phyloP scores from a whole-genome alignment of 2,888 invertebrate genomes.

The Polydrusus pterygomalis region DNA sequence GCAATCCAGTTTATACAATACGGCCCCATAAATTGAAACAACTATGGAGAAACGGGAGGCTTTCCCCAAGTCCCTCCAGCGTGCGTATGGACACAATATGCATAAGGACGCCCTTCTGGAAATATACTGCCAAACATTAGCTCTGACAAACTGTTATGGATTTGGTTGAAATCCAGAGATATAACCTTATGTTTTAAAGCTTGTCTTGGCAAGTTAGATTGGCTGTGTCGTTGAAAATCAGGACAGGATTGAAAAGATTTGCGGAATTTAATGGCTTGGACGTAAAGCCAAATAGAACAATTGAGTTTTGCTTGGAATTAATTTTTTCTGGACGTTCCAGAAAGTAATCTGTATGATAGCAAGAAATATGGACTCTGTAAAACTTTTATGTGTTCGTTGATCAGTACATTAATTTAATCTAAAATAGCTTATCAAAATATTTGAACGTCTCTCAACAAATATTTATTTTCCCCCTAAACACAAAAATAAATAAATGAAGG shows the following conservation, averaged over 20 bases:
- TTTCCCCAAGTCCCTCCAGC: conserved; percentile 43
- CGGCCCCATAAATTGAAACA: conserved; percentile 51
- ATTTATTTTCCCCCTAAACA: too few relatives aligned
- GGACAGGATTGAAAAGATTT: neutral
- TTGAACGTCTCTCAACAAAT: too few relatives aligned
- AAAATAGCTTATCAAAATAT: too few relatives aligned
- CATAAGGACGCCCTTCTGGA: conserved; percentile 56
- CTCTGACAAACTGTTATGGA: conserved; percentile 72
- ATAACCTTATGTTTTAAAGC: conserved; percentile 70
- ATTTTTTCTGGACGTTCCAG: too few relatives aligned
- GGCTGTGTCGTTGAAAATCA: conserved; percentile 20
- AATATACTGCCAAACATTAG: conserved; percentile 57
- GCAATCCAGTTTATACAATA: conserved; percentile 51
- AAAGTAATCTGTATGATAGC: too few relatives aligned
- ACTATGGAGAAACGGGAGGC: conserved; percentile 53
- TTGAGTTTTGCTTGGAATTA: too few relatives aligned
- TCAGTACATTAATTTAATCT: too few relatives aligned
- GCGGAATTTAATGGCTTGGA: too few relatives aligned
- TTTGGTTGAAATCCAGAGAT: conserved; percentile 73
- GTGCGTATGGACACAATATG: conserved; percentile 52
- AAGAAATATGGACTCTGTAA: too few relatives aligned
- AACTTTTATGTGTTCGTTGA: too few relatives aligned
- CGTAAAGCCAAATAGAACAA: too few relatives aligned
- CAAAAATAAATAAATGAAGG: too few relatives aligned
- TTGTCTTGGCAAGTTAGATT: conserved; percentile 32